Conservation (phyloP, 2,113 vertebrate species). For the Ia io region DNA sequence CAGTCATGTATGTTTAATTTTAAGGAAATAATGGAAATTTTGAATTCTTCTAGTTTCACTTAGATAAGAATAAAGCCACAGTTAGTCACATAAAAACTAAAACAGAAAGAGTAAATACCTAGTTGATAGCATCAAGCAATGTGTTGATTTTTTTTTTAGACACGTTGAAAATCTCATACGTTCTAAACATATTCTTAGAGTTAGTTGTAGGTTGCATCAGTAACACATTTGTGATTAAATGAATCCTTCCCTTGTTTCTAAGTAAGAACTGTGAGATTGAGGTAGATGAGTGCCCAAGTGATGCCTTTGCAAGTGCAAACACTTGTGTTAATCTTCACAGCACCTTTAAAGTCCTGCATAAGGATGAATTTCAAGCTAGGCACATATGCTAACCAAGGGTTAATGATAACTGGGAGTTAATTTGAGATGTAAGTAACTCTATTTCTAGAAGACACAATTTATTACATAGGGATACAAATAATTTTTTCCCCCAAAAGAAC, state of each 20-base stretch:
- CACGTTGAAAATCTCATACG: neutral
- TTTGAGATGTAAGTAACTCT: neutral
- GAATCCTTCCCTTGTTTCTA: slow-evolving; percentile 72
- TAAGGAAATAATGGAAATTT: neutral
- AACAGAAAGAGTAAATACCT: neutral
- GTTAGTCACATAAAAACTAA: neutral
- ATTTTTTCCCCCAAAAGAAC: neutral
- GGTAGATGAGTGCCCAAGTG: slow-evolving; percentile 86
- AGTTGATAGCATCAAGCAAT: neutral
- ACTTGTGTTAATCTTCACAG: slow-evolving; percentile 83
- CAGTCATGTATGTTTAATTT: neutral
- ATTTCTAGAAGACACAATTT: slow-evolving; percentile 13
- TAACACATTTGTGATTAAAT: slow-evolving; percentile 60
- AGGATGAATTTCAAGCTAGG: slow-evolving; percentile 84
- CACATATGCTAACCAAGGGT: neutral
- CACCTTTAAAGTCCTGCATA: slow-evolving; percentile 84
- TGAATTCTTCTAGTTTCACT: neutral
- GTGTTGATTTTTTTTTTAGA: neutral
- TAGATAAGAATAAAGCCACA: neutral
- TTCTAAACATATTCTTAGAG: slow-evolving; percentile 36
- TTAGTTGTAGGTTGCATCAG: slow-evolving; percentile 6
- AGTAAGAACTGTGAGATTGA: slow-evolving; percentile 88
- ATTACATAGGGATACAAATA: neutral
- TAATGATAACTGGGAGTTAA: neutral
- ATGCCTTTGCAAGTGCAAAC: slow-evolving; percentile 82